Evolutionary conservation across 2,113 vertebrate genomes (phyloP), one percentile per base, ranked within the genome.

Genomic region (Brachypodius melanocephalos): DNA sequence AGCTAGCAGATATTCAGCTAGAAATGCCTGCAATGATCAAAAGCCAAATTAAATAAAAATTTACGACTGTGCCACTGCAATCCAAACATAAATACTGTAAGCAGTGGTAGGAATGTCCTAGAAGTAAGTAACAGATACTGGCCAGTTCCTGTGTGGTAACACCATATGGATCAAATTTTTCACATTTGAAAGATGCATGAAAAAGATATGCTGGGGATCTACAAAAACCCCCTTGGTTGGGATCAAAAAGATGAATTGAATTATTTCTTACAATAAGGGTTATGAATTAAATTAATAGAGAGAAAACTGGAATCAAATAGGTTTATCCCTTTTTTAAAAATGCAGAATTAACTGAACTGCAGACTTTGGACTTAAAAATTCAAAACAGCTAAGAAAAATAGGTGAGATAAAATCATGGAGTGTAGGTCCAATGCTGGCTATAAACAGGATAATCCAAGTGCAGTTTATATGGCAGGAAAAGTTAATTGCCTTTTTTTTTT

Each of bases 161-260:
- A 31, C 7, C 0, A 1, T 7, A 43, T 5, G 11, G 42, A 62
- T 28, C 9, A 69, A 52, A 38, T 43, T 62, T 93, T 88, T 89
- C 61, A 34, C 24, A 51, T 59, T 34, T n/a, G 29, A 82, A 91
- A 81, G 12, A 58, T 11, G 7, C 1, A 0, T 5, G 43, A 61
- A 74, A 69, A 81, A 78, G 34, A 32, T n/a, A 46, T 14, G 16
- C 17, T 21, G 16, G 9, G 4, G 5, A 82, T 6, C 16, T 75
- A 54, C 13, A 40, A 43, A 86, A 58, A 62, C 12, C 1, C 0
- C 0, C 6, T 20, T 28, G 7, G 4, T 0, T 65, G n/a, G 24
- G n/a, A 80, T 76, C n/a, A 90, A 65, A 65, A 82, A 62, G 25
- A 11, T 32, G n/a, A 76, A 73, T 2, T 57, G 10, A 89, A n/a